A percentile compares a stretch with the other conserved stretches of the same genome.
Conservation (phyloP, 1,140 invertebrate genomes). For the Drosophila navojoa region DNA sequence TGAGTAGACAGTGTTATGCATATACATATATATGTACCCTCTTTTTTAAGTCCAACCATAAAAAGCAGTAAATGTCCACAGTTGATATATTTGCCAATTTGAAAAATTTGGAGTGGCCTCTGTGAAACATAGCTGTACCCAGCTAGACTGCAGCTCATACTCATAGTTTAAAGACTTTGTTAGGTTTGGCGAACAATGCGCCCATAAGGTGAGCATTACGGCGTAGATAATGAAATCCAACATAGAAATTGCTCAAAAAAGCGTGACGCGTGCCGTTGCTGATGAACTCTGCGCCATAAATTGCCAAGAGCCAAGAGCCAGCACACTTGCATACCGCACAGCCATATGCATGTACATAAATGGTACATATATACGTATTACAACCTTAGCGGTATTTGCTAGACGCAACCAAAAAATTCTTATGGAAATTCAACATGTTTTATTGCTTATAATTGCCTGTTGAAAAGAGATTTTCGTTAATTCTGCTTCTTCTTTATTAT, state of each 20-base stretch:
- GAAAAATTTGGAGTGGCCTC: not conserved
- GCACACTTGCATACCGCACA: not conserved
- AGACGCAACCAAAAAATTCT: slow-evolving; percentile 49
- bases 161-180: slow-evolving; percentile 31
- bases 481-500: slow-evolving; percentile 18
- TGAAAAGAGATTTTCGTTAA: slow-evolving; percentile 41
- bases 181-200: slow-evolving; percentile 67
- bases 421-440: slow-evolving; percentile 60
- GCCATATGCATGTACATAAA: not conserved
- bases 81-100: not conserved
- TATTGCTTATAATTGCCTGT: slow-evolving; percentile 53
- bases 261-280: slow-evolving; percentile 62
- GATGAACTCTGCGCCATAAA: slow-evolving; percentile 78
- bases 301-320: slow-evolving; percentile 62
- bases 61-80: too few relatives aligned
- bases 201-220: slow-evolving; percentile 58
- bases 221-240: slow-evolving; percentile 72
- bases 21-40: too few relatives aligned
- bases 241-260: slow-evolving; percentile 78
- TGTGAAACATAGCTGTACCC: not conserved
- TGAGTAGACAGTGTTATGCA: too few relatives aligned
- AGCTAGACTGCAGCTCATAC: not conserved
- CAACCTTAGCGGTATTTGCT: slow-evolving; percentile 25
- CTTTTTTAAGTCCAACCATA: too few relatives aligned
- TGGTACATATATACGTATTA: slow-evolving; percentile 29